These are phyloP conservation scores for Cotesia chilonis DNA, from an alignment of 1,140 invertebrate genomes.

Conservation along the genomic window DNA sequence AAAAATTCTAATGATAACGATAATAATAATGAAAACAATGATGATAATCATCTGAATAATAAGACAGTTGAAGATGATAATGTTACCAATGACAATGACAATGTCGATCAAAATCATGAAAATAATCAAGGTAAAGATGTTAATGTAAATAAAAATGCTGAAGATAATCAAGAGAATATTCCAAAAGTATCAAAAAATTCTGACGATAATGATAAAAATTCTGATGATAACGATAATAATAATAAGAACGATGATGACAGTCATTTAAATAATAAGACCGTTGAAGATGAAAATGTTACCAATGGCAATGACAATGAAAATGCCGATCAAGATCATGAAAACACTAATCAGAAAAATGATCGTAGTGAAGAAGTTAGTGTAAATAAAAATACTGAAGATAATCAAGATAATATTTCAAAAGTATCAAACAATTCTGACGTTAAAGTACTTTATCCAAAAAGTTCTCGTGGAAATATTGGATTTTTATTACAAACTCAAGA, in stretches of 20 bases:
- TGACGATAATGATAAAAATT: too few relatives aligned
- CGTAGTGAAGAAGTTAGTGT: neutral
- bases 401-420: conserved; percentile 15
- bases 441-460: conserved; percentile 22
- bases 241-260: conserved; percentile 24
- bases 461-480: conserved; percentile 44
- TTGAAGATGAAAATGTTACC: too few relatives aligned
- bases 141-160: conserved; percentile 4
- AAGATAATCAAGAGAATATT: neutral
- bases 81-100: too few relatives aligned
- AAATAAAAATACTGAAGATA: neutral
- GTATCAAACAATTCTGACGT: conserved; percentile 14
- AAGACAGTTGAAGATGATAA: too few relatives aligned
- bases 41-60: neutral
- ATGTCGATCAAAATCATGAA: neutral
- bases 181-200: conserved; percentile 12
- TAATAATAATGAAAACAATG: too few relatives aligned
- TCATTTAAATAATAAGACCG: too few relatives aligned
- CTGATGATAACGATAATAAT: neutral
- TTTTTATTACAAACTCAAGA: conserved; percentile 54
- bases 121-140: neutral
- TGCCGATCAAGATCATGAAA: neutral
- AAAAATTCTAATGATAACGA: too few relatives aligned
- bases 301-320: too few relatives aligned
- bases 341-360: neutral